Conservation (phyloP, 2,888 invertebrate genomes). For the Saturnia pavonia region DNA sequence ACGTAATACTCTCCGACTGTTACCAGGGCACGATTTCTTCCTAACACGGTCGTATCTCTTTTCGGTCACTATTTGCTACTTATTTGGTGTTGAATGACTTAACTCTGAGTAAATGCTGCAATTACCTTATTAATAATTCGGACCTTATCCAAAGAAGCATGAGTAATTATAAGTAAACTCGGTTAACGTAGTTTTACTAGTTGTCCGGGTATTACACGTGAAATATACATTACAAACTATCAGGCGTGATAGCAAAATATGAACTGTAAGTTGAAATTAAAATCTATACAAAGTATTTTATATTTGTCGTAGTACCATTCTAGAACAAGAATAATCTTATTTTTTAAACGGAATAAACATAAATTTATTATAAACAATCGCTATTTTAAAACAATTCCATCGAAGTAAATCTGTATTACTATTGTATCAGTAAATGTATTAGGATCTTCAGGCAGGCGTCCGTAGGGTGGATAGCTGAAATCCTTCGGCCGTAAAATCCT, state of each 20-base stretch:
- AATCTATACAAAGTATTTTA: neutral
- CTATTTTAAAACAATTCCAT: conserved; percentile 6
- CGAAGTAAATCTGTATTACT: conserved; percentile 29
- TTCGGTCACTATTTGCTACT: too few relatives aligned
- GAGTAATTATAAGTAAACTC: too few relatives aligned
- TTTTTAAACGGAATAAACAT: neutral
- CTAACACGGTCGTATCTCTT: too few relatives aligned
- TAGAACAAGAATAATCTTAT: neutral
- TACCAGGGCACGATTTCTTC: too few relatives aligned
- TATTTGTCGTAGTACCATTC: neutral
- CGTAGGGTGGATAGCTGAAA: conserved; percentile 70
- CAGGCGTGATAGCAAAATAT: neutral
- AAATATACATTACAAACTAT: neutral
- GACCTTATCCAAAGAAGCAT: too few relatives aligned
- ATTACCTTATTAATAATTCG: too few relatives aligned
- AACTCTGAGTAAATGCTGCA: too few relatives aligned
- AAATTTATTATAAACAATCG: neutral
- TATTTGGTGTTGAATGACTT: too few relatives aligned
- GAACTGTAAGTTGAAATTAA: neutral
- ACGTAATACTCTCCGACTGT: too few relatives aligned
- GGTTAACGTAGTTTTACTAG: too few relatives aligned
- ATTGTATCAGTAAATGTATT: conserved; percentile 46
- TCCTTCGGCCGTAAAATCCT: conserved; percentile 78
- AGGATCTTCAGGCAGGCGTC: conserved; percentile 50
- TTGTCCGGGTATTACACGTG: too few relatives aligned